Evolutionary conservation across 2,888 invertebrate species (phyloP), one percentile per base, ranked within the genome.

Genomic region (Andrena fulva): DNA sequence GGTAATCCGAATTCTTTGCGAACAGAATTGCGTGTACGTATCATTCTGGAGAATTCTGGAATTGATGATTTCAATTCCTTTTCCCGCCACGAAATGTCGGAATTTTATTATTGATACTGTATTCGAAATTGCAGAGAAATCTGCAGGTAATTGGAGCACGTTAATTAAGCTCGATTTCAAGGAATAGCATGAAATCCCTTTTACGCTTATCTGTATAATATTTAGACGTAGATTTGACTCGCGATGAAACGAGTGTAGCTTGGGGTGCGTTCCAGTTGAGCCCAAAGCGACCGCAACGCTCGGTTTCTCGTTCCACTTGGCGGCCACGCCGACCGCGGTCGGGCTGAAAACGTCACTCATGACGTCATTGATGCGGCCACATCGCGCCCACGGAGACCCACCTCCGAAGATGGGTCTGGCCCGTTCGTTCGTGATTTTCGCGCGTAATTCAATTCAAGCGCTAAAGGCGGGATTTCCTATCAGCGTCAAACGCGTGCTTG

Each of bases 211-310:
- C 6, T 3, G 1, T 16, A 5, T 8, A 50, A 31, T n/a, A 52
- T 76, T 35, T n/a, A 80, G 70, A 60, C 56, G 31, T 8, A 67
- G 59, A 66, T 78, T 82, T 80, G 81, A 80, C 70, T 67, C 52
- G 8, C 42, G 16, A 54, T 7, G 42, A 69, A 63, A 42, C n/a
- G 35, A 42, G 52, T n/a, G 16, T 59, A 27, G 29, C 66, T n/a
- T n/a, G n/a, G n/a, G n/a, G n/a, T n/a, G n/a, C n/a, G n/a, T n/a
- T n/a, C n/a, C n/a, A n/a, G n/a, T n/a, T n/a, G n/a, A n/a, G n/a
- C n/a, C n/a, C n/a, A n/a, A n/a, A n/a, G n/a, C n/a, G n/a, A n/a
- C n/a, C n/a, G n/a, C n/a, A n/a, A n/a, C n/a, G n/a, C n/a, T n/a
- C n/a, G n/a, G n/a, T n/a, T n/a, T n/a, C n/a, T n/a, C n/a, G n/a